These are phyloP conservation scores for Arizona elegans DNA, from an alignment of 2,113 vertebrate genomes.

Conservation along the genomic window DNA sequence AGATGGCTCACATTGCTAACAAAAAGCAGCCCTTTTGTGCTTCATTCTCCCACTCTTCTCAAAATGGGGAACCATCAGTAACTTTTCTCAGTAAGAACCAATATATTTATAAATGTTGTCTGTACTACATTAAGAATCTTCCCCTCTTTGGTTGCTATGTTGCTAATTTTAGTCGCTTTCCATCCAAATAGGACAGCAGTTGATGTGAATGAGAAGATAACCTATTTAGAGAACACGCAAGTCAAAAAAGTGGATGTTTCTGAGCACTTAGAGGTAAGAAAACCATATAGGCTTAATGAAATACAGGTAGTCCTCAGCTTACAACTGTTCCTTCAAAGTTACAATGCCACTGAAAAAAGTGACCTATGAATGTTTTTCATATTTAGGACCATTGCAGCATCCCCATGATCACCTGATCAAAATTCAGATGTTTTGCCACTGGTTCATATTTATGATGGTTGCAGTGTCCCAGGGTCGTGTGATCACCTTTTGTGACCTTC, in stretches of 20 bases:
- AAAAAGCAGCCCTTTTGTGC: background rate
- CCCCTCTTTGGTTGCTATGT: background rate
- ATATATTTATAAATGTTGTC: background rate
- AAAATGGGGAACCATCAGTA: background rate
- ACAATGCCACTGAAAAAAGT: background rate
- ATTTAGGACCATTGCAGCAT: background rate
- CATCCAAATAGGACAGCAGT: conserved; percentile 25
- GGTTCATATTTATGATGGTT: background rate
- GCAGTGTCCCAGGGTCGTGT: background rate
- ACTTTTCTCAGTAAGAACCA: background rate
- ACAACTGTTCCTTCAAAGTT: background rate
- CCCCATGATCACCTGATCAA: background rate
- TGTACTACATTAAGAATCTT: background rate
- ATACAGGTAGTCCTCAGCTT: background rate
- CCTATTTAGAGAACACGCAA: conserved; percentile 10
- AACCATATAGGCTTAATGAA: background rate
- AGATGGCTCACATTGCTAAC: background rate
- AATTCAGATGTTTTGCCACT: background rate
- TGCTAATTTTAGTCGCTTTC: conserved; percentile 52
- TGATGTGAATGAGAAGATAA: conserved; percentile 42
- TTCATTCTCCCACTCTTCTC: background rate
- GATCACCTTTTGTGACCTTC: background rate
- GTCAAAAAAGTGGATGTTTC: conserved; percentile 8
- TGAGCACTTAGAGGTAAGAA: conserved; percentile 49
- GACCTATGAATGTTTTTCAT: background rate